phyloP scores from a whole-genome alignment of 1,140 invertebrate species.

The Sesamia nonagrioides region DNA sequence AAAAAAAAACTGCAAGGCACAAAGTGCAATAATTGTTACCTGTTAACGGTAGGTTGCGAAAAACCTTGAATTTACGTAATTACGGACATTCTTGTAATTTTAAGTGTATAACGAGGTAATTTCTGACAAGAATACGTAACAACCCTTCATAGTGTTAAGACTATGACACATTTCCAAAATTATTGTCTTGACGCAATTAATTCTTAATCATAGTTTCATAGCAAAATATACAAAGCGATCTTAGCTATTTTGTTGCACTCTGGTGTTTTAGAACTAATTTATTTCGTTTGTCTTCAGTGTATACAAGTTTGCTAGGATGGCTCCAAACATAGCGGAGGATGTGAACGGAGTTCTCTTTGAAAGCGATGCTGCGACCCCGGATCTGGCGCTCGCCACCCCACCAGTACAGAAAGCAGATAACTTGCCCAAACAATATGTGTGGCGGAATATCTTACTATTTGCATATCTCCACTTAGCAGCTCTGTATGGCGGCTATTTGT shows the following conservation, averaged over 20 bases:
- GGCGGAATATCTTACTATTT: constrained; percentile 97
- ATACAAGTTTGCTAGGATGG: constrained; percentile 81
- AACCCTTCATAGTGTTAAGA: neutral
- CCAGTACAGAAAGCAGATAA: constrained; percentile 83
- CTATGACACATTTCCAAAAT: neutral
- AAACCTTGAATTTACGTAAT: neutral
- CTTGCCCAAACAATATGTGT: constrained; percentile 92
- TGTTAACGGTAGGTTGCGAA: neutral
- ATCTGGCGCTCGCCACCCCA: constrained; percentile 81
- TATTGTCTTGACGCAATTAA: too few relatives aligned
- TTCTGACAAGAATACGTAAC: neutral
- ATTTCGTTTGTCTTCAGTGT: constrained; percentile 41
- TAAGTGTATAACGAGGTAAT: neutral
- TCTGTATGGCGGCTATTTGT: constrained; percentile 94
- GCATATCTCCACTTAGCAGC: constrained; percentile 94
- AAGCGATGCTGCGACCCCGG: constrained; percentile 88
- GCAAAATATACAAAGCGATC: neutral
- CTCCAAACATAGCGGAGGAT: constrained; percentile 89
- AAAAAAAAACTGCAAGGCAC: neutral
- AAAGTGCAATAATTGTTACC: neutral
- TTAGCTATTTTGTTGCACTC: neutral
- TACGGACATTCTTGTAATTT: neutral
- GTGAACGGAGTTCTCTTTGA: constrained; percentile 90
- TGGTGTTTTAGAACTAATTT: constrained; percentile 47
- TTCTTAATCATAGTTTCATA: too few relatives aligned